Conservation (phyloP, 2,888 invertebrate species). For the Galerucella calmariensis region DNA sequence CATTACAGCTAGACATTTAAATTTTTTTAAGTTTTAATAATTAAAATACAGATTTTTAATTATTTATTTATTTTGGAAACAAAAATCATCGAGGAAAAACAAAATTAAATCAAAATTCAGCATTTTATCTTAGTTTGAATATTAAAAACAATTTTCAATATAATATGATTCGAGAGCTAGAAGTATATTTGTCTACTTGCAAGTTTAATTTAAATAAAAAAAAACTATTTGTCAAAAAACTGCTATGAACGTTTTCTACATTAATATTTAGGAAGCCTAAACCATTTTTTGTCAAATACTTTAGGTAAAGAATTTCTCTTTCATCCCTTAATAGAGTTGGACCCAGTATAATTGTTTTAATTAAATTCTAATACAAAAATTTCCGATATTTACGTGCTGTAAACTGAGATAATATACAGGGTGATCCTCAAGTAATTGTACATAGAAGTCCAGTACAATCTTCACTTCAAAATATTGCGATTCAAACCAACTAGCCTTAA, state of each 20-base stretch:
- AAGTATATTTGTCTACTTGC: too few species aligned
- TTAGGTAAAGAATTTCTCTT: neutral
- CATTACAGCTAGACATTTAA: constrained; percentile 55
- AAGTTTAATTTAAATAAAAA: too few species aligned
- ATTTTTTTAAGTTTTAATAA: constrained; percentile 48
- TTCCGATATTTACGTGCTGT: too few species aligned
- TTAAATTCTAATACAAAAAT: too few species aligned
- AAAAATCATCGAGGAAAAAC: constrained; percentile 51
- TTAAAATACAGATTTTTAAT: constrained; percentile 34
- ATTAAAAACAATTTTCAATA: constrained; percentile 12
- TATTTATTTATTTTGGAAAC: constrained; percentile 39
- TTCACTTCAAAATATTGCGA: too few species aligned
- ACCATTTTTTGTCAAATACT: too few species aligned
- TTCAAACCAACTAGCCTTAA: too few species aligned
- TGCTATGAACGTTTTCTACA: neutral
- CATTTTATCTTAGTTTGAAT: constrained; percentile 21
- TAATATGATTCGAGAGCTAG: too few species aligned
- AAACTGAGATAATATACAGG: too few species aligned
- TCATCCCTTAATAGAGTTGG: neutral
- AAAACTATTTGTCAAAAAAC: neutral
- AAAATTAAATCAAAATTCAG: constrained; percentile 44
- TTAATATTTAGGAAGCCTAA: neutral
- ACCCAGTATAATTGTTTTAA: too few species aligned
- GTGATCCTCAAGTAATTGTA: too few species aligned
- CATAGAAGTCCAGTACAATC: too few species aligned